Base-by-base conservation (phyloP, 2,797 vertebrate genomes). In the Channa striata region DNA sequence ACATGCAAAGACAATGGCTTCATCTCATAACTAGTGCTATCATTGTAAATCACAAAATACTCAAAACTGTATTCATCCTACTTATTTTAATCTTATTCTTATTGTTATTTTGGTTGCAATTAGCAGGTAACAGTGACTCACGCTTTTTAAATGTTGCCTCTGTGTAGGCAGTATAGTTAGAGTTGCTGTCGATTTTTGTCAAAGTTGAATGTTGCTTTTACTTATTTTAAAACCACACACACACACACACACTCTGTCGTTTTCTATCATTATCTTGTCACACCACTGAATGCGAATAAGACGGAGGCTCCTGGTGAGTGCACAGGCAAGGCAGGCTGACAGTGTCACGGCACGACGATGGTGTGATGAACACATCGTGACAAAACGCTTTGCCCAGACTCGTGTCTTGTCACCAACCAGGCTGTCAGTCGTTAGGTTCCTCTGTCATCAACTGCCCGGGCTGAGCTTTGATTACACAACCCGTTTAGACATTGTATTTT, bases 251-350 rank as follows among this genome's bases (percentile, higher is more conserved):
- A 52, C n/a, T 39, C 30, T 58, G 23, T 54, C 21, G 16, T 33
- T 39, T 4, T 6, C 12, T 47, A n/a, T 78, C 72, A 54, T 65
- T 58, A 46, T 62, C 59, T 12, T 58, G 69, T 77, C 84, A 51
- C 40, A 30, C 23, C 43, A 8, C 21, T 8, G 40, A 19, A 20
- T 52, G 62, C 25, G 59, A 78, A 57, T 33, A 17, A 39, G 46
- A 33, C 19, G 11, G 9, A 21, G 49, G 2, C 58, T 68, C 65
- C 57, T 34, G 58, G 65, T 48, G 68, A n/a, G 57, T 42, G 39
- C 20, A 7, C 62, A 30, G 46, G 42, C 47, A n/a, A 44, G 54
- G 44, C 47, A n/a, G 66, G 39, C 39, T 68, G 70, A 63, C 50
- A 17, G 59, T 16, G 60, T 50, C 13, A 50, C 34, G 47, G 56